phyloP scores from a whole-genome alignment of 1,140 invertebrate species.

The Eupeodes corollae region DNA sequence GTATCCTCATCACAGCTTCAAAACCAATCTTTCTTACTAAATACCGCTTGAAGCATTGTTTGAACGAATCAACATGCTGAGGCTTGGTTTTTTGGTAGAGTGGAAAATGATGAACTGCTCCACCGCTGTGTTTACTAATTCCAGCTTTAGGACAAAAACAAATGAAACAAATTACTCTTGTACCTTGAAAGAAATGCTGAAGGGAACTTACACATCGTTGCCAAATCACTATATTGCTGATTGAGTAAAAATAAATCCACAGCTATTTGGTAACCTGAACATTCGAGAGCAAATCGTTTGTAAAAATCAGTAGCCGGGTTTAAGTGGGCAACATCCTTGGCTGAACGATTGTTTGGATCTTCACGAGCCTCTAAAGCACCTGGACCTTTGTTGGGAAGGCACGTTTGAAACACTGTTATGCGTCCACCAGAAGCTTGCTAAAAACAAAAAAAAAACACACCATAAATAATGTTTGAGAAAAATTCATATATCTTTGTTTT shows the following conservation, averaged over 20 bases:
- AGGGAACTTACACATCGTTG: conserved; percentile 76
- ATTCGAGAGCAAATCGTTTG: conserved; percentile 91
- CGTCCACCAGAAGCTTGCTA: conserved; percentile 85
- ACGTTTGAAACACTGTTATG: conserved; percentile 86
- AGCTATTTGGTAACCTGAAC: conserved; percentile 90
- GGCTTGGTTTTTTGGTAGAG: conserved; percentile 67
- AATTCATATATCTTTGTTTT: background rate
- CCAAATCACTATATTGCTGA: conserved; percentile 86
- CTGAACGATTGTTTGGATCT: conserved; percentile 71
- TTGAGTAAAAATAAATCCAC: conserved; percentile 93
- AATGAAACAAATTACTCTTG: background rate
- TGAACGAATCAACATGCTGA: conserved; percentile 61
- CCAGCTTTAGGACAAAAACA: conserved; percentile 48
- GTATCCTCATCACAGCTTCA: conserved; percentile 95
- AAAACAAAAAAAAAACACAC: conserved; percentile 20
- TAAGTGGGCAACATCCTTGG: conserved; percentile 69
- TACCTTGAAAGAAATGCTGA: background rate
- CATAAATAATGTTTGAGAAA: background rate
- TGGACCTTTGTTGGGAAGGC: conserved; percentile 82
- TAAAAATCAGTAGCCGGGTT: conserved; percentile 97
- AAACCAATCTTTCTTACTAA: conserved; percentile 95
- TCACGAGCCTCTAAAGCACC: conserved; percentile 77
- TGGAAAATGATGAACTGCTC: conserved; percentile 87
- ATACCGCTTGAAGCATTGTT: conserved; percentile 75
- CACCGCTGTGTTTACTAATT: conserved; percentile 90